phyloP scores from a whole-genome alignment of 2,113 vertebrate species.

The Corynorhinus townsendii region DNA sequence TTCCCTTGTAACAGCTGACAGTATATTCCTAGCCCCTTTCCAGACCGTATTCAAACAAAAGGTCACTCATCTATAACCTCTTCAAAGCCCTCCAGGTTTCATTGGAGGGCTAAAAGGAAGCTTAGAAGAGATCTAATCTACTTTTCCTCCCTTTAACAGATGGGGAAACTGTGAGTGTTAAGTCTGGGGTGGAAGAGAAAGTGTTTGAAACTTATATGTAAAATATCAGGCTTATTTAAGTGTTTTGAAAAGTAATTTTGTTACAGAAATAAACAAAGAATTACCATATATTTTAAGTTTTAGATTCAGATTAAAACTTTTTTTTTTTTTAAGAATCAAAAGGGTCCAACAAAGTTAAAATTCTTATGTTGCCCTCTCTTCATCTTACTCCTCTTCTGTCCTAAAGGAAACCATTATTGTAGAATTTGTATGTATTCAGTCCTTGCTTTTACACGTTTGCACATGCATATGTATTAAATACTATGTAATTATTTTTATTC shows the following conservation, averaged over 20 bases:
- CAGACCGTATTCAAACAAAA: conserved; percentile 16
- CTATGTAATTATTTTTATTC: background rate
- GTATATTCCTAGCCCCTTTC: conserved; percentile 29
- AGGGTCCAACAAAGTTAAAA: background rate
- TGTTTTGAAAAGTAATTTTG: background rate
- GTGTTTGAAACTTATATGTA: background rate
- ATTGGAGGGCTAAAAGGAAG: background rate
- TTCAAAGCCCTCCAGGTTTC: conserved; percentile 14
- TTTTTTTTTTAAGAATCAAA: background rate
- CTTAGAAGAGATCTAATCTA: background rate
- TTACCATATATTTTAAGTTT: background rate
- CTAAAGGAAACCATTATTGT: background rate
- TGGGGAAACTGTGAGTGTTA: background rate
- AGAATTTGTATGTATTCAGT: background rate
- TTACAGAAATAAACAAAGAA: background rate
- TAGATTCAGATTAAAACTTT: background rate
- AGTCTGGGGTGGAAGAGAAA: background rate
- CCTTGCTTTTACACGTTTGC: background rate
- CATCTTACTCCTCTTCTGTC: background rate
- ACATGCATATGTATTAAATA: background rate
- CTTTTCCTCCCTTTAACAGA: background rate
- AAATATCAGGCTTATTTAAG: background rate
- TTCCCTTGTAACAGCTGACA: conserved; percentile 41
- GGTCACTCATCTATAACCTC: conserved; percentile 21
- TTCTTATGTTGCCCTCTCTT: background rate